Percentiles rank a stretch among this genome's conserved stretches.
Evolutionary conservation across 1,140 invertebrate genomes (phyloP).

Genomic region (Archivesica marissinica): DNA sequence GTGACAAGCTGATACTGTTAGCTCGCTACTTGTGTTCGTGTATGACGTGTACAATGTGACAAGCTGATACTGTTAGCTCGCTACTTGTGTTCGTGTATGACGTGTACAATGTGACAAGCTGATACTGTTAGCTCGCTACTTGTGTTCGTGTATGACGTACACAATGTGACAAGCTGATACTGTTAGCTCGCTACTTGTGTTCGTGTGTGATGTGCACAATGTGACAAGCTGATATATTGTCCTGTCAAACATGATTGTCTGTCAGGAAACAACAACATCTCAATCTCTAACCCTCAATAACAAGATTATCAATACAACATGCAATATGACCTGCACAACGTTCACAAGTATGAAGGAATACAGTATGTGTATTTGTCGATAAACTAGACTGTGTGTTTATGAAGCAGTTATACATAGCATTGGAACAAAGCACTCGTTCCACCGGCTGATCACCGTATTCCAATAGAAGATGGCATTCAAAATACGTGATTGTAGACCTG

Average conservation of each 20-base stretch:
- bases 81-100: too few species aligned
- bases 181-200: neutral
- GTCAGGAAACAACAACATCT: slow-evolving; percentile 4
- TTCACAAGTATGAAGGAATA: too few species aligned
- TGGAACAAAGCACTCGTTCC: too few species aligned
- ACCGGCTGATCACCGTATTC: too few species aligned
- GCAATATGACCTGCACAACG: neutral
- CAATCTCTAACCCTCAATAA: neutral
- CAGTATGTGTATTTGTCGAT: too few species aligned
- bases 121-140: neutral
- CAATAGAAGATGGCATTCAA: too few species aligned
- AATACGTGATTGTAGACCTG: too few species aligned
- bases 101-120: too few species aligned
- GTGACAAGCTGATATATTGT: slow-evolving; percentile 7
- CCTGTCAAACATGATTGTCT: slow-evolving; percentile 9
- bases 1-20: neutral
- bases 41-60: neutral
- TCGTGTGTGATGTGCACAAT: neutral
- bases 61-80: too few species aligned
- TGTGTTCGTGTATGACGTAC: neutral
- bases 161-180: neutral
- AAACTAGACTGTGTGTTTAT: too few species aligned
- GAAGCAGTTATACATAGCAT: too few species aligned
- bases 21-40: neutral
- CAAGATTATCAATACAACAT: neutral